phyloP scores from a whole-genome alignment of 1,140 invertebrate genomes.

The Lepidostoma basale region DNA sequence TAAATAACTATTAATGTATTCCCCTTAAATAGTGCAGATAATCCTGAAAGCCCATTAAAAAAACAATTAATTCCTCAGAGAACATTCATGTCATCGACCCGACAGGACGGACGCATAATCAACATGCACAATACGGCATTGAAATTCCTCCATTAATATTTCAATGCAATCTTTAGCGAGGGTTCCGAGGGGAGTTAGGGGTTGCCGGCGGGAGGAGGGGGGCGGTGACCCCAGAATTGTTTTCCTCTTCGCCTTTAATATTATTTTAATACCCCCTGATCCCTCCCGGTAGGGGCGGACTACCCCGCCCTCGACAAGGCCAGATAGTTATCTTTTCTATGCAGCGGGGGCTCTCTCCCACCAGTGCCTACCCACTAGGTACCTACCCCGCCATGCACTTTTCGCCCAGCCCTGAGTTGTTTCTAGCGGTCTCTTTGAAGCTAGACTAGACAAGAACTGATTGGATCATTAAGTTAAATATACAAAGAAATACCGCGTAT shows the following conservation, averaged over 20 bases:
- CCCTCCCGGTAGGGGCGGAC: background rate
- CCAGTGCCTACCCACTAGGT: background rate
- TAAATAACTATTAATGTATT: too few species aligned
- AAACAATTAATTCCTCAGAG: background rate
- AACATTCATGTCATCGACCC: background rate
- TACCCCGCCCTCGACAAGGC: background rate
- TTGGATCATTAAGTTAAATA: too few species aligned
- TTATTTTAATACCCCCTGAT: constrained; percentile 13
- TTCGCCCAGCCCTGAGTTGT: too few species aligned
- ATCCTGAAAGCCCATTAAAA: background rate
- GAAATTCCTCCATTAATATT: constrained; percentile 26
- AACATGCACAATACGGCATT: constrained; percentile 1
- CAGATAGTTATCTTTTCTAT: constrained; percentile 6
- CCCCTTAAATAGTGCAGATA: too few species aligned
- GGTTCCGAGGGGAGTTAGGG: background rate
- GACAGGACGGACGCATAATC: background rate
- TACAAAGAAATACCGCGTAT: too few species aligned
- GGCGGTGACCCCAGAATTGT: constrained; percentile 1
- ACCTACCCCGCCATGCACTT: background rate
- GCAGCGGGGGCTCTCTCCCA: background rate
- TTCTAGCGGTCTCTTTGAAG: too few species aligned
- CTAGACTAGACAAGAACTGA: too few species aligned
- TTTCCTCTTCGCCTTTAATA: constrained; percentile 13
- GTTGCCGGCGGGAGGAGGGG: background rate
- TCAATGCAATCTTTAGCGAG: background rate